These are phyloP conservation scores for Pachypsylla venusta DNA, from an alignment of 1,140 invertebrate species.

Conservation along the genomic window DNA sequence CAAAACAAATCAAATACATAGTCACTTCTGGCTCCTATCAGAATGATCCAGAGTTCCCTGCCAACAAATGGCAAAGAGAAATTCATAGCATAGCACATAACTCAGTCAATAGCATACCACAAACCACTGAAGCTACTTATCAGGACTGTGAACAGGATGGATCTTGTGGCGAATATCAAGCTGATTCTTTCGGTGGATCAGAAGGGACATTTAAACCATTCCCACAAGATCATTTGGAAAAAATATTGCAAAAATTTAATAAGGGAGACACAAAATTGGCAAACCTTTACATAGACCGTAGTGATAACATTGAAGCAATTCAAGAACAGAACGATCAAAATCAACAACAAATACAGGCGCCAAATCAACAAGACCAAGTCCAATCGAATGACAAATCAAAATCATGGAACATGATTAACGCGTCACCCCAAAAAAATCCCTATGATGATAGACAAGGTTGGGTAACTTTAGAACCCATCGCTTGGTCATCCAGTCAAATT, in stretches of 20 bases:
- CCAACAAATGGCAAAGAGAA: conserved; percentile 1
- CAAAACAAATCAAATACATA: conserved; percentile 9
- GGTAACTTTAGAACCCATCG: conserved; percentile 58
- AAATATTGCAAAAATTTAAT: conserved; percentile 23
- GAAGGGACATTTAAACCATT: conserved; percentile 25
- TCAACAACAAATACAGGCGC: conserved; percentile 7
- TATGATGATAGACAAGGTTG: conserved; percentile 54
- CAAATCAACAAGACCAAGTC: background rate
- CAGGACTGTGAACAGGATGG: background rate
- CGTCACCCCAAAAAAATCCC: conserved; percentile 36
- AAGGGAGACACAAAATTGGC: conserved; percentile 18
- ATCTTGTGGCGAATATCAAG: background rate
- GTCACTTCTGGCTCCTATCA: background rate
- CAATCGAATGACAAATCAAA: conserved; percentile 25
- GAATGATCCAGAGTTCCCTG: background rate
- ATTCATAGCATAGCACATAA: background rate
- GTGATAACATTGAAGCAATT: conserved; percentile 22
- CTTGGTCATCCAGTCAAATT: conserved; percentile 62
- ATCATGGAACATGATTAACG: conserved; percentile 28
- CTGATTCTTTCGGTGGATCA: background rate
- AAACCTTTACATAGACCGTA: conserved; percentile 21
- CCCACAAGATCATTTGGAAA: conserved; percentile 25
- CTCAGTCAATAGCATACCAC: background rate
- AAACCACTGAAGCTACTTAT: background rate
- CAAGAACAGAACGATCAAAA: conserved; percentile 13